Conservation (phyloP, 1,140 invertebrate species). For the Camponotus floridanus region DNA sequence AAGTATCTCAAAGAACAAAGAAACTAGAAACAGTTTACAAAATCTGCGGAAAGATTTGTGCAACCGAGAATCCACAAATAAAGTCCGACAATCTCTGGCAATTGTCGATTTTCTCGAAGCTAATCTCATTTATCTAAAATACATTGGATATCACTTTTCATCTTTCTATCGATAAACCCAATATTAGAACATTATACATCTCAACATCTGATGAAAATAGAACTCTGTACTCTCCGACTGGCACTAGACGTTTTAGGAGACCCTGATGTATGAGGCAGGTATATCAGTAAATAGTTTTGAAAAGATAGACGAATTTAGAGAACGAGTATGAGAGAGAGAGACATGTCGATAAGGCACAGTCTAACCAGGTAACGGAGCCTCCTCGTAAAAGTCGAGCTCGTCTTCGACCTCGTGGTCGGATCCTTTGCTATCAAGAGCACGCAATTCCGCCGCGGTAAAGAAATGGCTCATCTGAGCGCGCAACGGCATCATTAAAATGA, state of each 20-base stretch:
- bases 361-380: constrained; percentile 93
- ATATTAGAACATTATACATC: neutral
- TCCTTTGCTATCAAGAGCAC: constrained; percentile 94
- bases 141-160: constrained; percentile 20
- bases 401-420: constrained; percentile 91
- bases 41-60: constrained; percentile 19
- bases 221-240: constrained; percentile 31
- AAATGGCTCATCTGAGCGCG: constrained; percentile 90
- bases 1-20: neutral
- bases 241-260: constrained; percentile 17
- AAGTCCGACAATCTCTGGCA: constrained; percentile 2
- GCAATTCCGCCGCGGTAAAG: constrained; percentile 93
- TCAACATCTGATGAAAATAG: constrained; percentile 53
- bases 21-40: neutral
- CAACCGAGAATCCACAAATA: constrained; percentile 5
- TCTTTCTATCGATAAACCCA: constrained; percentile 13
- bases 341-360: constrained; percentile 80
- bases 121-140: constrained; percentile 32
- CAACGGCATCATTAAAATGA: constrained; percentile 96
- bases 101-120: neutral
- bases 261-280: constrained; percentile 30
- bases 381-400: constrained; percentile 97
- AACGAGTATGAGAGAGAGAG: neutral
- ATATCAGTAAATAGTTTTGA: constrained; percentile 24
- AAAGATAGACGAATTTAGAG: neutral